These are phyloP conservation scores for Cynopterus brachyotis DNA, from an alignment of 2,113 vertebrate species.

Conservation along the genomic window DNA sequence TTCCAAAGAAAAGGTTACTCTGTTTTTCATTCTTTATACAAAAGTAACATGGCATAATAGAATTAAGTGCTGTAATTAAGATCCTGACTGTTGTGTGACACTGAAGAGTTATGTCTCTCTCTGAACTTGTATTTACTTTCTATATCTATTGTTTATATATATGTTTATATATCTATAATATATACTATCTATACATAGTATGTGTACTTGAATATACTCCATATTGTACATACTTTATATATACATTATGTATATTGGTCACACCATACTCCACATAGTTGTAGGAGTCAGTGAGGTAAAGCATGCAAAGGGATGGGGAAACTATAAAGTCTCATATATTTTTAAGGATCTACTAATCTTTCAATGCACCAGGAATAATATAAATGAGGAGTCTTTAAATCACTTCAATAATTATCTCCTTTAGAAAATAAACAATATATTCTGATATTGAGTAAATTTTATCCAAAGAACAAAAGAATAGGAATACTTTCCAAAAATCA, in stretches of 20 bases:
- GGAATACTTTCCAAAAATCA: background rate
- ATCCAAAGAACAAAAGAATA: background rate
- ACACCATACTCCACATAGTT: background rate
- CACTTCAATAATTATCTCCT: background rate
- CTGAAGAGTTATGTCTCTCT: background rate
- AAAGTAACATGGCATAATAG: background rate
- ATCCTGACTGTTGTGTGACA: background rate
- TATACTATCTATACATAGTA: background rate
- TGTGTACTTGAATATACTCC: background rate
- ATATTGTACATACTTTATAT: background rate
- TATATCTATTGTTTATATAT: background rate
- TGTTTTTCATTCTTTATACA: background rate
- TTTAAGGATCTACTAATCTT: background rate
- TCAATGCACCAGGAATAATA: background rate
- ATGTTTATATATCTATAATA: background rate
- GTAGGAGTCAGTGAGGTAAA: background rate
- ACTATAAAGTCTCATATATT: background rate
- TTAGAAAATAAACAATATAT: background rate
- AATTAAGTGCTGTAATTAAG: background rate
- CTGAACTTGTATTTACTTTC: background rate
- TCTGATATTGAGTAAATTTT: background rate
- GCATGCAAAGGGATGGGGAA: too few species aligned
- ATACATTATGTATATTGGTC: background rate
- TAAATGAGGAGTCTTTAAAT: background rate
- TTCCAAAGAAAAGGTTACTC: background rate